Conservation (phyloP, 1,140 invertebrate genomes). For the Potamilus streckersoni region DNA sequence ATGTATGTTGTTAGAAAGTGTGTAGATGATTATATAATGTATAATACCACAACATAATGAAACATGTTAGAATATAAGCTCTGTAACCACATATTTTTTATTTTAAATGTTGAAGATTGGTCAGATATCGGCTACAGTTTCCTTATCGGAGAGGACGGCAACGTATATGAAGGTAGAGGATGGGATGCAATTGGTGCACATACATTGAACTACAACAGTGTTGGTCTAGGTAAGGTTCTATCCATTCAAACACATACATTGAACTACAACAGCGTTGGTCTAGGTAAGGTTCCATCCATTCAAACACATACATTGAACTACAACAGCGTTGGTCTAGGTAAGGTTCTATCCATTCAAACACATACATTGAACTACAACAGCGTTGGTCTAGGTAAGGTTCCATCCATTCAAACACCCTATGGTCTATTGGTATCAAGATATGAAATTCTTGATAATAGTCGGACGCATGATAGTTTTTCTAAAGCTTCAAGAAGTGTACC, state of each 20-base stretch:
- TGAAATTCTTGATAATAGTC: no score
- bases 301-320: constrained; percentile 5
- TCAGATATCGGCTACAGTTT: constrained; percentile 40
- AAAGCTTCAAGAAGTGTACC: no score
- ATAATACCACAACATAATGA: no score
- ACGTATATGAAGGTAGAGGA: constrained; percentile 33
- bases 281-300: no score
- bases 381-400: neutral
- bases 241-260: no score
- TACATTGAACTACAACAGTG: constrained; percentile 22
- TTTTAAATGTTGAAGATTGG: constrained; percentile 13
- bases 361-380: constrained; percentile 31
- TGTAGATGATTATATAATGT: no score
- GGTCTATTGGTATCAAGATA: no score
- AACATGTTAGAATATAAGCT: no score
- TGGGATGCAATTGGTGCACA: constrained; percentile 30
- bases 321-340: constrained; percentile 7
- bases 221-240: neutral
- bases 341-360: neutral
- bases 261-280: constrained; percentile 20
- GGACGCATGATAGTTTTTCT: no score
- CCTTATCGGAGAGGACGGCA: constrained; percentile 33
- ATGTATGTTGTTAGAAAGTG: no score
- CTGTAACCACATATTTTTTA: no score
- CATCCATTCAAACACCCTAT: no score